phyloP scores from a whole-genome alignment of 1,140 invertebrate genomes.

The Spodoptera frugiperda region DNA sequence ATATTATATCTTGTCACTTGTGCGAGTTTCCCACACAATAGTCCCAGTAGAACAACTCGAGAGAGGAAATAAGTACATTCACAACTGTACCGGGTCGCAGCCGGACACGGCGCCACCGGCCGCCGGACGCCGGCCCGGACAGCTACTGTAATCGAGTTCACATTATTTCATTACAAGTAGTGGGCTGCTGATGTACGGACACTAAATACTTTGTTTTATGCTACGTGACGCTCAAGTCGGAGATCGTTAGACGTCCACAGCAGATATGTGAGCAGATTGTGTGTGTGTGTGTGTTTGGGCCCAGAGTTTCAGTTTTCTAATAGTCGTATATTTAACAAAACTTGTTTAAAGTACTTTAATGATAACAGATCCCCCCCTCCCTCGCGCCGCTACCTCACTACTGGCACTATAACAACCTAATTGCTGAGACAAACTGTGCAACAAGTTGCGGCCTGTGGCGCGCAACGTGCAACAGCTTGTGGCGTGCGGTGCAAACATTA shows the following conservation, averaged over 20 bases:
- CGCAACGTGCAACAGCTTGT: background rate
- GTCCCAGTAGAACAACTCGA: background rate
- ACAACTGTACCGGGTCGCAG: background rate
- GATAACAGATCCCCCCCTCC: too few species aligned
- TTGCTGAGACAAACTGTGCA: background rate
- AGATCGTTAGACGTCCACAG: too few species aligned
- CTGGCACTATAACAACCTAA: background rate
- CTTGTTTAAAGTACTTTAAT: too few species aligned
- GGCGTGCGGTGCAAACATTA: background rate
- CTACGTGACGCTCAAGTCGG: background rate
- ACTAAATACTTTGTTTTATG: background rate
- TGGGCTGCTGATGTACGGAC: background rate
- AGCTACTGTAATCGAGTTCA: conserved; percentile 1
- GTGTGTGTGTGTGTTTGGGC: too few species aligned
- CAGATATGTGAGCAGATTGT: too few species aligned
- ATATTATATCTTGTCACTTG: background rate
- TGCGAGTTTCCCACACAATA: background rate
- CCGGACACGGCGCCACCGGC: conserved; percentile 4
- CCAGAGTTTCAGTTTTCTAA: too few species aligned
- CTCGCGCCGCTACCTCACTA: background rate
- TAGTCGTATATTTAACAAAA: too few species aligned
- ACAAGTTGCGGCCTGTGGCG: background rate
- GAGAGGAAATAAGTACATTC: background rate
- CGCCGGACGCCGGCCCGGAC: conserved; percentile 1
- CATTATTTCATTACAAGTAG: background rate